Base-by-base conservation (phyloP, 1,140 invertebrate species). In the Tetramorium alpestre region DNA sequence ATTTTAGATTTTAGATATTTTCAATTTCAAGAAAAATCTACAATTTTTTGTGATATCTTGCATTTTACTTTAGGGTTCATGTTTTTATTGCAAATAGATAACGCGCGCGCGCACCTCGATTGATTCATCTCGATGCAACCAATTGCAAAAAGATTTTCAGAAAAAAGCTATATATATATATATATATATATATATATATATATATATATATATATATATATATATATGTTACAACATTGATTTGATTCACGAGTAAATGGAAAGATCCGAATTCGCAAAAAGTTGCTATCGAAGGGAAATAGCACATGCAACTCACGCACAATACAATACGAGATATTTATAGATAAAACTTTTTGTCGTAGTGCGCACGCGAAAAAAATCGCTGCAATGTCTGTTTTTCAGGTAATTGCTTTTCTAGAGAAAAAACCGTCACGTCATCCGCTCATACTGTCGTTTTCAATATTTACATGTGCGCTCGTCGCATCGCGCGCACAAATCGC, bases 321-420 rank as follows among this genome's bases (percentile, higher is more conserved):
- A 44, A 82, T 54, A 70, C 67, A 72, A 70, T 72, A 82, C 67
- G 78, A 25, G 51, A 82, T 82, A 82, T 82, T 82, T 82, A 82
- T 72, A 49, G 65, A 82, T 82, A 70, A 72, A 82, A 82, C 38
- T 82, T 82, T 81, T 72, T 82, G 67, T 56, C 18, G 38, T 25
- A 58, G 67, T 33, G 38, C 22, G 28, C 22, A 72, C 18, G 38
- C 51, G 51, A 82, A 82, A 80, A 81, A 82, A 82, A 82, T 82
- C 78, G 51, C 51, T 81, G 78, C 67, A 82, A 41, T 82, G 49
- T 82, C 65, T 82, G 51, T 72, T 82, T 82, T 82, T 82, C 65
- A 82, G 78, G 51, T 82, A 82, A 82, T 82, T 82, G 78, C 65
- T 82, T 82, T 82, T 82, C 78, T 82, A 82, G 65, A 82, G 67